These are phyloP conservation scores for Crocuta crocuta DNA, from an alignment of 2,113 vertebrate species.

Conservation along the genomic window DNA sequence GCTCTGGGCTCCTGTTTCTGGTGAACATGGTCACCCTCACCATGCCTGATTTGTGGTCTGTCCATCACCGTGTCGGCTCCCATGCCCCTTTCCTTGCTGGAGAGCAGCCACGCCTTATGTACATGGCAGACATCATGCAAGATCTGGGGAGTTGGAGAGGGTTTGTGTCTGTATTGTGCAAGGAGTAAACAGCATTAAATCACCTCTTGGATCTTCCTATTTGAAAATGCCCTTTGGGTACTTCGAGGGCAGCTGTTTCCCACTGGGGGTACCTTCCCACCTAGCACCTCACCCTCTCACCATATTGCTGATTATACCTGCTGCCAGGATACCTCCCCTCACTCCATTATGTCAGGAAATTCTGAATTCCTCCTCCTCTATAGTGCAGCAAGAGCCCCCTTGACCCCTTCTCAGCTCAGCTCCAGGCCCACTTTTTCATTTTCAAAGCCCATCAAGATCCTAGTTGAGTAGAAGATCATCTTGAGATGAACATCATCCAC, in stretches of 20 bases:
- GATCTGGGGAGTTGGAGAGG: neutral
- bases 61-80: rapidly evolving
- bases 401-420: neutral
- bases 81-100: neutral
- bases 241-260: neutral
- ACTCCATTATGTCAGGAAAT: neutral
- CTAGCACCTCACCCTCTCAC: neutral
- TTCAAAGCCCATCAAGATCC: neutral
- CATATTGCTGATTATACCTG: neutral
- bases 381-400: neutral
- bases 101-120: neutral
- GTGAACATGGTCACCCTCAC: neutral
- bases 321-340: neutral
- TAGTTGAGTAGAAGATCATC: neutral
- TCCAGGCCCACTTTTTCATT: neutral
- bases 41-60: neutral
- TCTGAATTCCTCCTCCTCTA: neutral
- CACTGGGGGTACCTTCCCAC: no score
- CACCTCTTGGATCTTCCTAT: neutral
- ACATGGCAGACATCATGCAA: neutral
- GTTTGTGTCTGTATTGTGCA: neutral
- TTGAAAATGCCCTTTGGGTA: neutral
- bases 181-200: neutral
- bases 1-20: neutral
- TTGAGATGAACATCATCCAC: no score